Evolutionary conservation across 2,797 vertebrate species (phyloP).

Genomic region (Coregonus sp.): DNA sequence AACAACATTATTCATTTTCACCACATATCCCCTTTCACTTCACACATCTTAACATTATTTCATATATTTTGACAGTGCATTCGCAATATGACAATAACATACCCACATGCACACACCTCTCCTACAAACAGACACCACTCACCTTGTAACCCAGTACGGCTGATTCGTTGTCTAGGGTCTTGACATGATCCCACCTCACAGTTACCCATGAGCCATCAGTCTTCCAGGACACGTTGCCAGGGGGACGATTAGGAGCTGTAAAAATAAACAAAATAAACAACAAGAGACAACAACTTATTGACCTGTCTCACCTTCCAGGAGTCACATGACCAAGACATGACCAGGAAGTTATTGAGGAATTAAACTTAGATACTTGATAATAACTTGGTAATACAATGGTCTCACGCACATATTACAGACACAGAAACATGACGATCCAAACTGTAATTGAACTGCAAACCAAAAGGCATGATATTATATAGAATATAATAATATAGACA

Average conservation of each 20-base stretch:
- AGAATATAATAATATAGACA: too few species aligned
- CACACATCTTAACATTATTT: background rate
- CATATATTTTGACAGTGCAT: background rate
- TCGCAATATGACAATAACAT: background rate
- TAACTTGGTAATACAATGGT: background rate
- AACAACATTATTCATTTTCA: background rate
- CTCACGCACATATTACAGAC: background rate
- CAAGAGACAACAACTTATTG: background rate
- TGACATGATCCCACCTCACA: conserved; percentile 92
- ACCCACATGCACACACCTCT: background rate
- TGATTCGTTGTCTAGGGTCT: conserved; percentile 88
- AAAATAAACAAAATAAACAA: conserved; percentile 6
- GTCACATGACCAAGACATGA: background rate
- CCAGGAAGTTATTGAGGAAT: background rate
- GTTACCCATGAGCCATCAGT: conserved; percentile 82
- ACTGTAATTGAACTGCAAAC: too few species aligned
- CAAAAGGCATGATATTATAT: too few species aligned
- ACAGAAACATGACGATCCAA: background rate
- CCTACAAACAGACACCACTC: conserved; percentile 23
- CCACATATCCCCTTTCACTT: background rate
- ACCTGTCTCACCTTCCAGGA: background rate
- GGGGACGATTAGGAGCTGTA: conserved; percentile 86
- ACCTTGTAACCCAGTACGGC: conserved; percentile 93
- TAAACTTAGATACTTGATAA: background rate
- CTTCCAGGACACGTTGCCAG: conserved; percentile 91